A percentile compares a stretch with the other conserved stretches of the same genome.
These are phyloP conservation scores for Drosophila pullipes DNA, from an alignment of 2,888 invertebrate genomes.

Conservation along the genomic window DNA sequence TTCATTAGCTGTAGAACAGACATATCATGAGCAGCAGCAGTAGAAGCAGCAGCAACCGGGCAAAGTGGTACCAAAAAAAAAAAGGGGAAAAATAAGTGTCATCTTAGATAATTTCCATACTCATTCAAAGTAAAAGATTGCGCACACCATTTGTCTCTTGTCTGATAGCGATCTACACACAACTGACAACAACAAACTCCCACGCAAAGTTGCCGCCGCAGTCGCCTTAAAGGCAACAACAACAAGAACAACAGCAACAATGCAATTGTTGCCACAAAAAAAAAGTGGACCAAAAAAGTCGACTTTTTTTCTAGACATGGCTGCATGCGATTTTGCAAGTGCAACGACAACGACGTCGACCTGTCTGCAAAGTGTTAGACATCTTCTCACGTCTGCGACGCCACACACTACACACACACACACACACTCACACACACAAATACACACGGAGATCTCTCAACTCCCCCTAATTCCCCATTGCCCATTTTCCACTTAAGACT, in stretches of 20 bases:
- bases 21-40: conserved; percentile 29
- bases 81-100: conserved; percentile 64
- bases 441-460: conserved; percentile 13
- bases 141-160: conserved; percentile 83
- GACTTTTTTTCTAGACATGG: conserved; percentile 30
- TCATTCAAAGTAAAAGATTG: conserved; percentile 79
- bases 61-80: neutral
- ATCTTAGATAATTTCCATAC: conserved; percentile 71
- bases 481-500: conserved; percentile 26
- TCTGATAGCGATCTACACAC: conserved; percentile 76
- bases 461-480: conserved; percentile 24
- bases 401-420: conserved; percentile 38
- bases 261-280: conserved; percentile 67
- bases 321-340: conserved; percentile 75
- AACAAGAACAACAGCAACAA: conserved; percentile 58
- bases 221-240: conserved; percentile 49
- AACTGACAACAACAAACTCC: conserved; percentile 68
- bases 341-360: conserved; percentile 66
- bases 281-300: conserved; percentile 53
- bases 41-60: neutral
- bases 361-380: conserved; percentile 80
- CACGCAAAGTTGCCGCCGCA: conserved; percentile 77
- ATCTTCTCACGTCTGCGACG: conserved; percentile 77
- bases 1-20: conserved; percentile 57
- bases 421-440: conserved; percentile 34